Base-by-base conservation (phyloP, 1,140 invertebrate species). In the Orussus abietinus region DNA sequence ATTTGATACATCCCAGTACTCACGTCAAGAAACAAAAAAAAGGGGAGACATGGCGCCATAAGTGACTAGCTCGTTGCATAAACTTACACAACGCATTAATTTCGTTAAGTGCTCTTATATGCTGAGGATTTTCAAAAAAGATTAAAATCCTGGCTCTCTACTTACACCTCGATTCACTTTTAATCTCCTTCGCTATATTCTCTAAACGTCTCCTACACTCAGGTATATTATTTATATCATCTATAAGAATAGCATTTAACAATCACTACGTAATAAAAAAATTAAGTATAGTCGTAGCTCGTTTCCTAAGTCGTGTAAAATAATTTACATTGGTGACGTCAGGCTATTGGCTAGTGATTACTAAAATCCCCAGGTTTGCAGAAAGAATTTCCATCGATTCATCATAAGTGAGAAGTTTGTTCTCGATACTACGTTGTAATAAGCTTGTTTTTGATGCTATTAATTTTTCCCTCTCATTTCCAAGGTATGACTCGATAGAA, bases 211-310 rank as follows among this genome's bases (percentile, higher is more conserved):
- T 42, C 20, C 37, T 54, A 53, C 45, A 28, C 29, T 47, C 30
- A 38, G 22, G 34, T 45, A 51, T 50, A 55, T 49, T 57, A 53
- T 60, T 35, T 51, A n/a, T n/a, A n/a, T n/a, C n/a, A n/a, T n/a
- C 51, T 65, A 62, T 43, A 68, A 66, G 62, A 68, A 64, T 64
- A 64, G 45, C 54, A 58, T 62, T 56, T 60, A 69, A 67, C 58
- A 66, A 51, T 62, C 63, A 61, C 54, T 57, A 60, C 53, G 49
- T 54, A 12, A 40, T 47, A 53, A 56, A 64, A 68, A 64, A 69
- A 63, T 67, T 68, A 66, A 66, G 62, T 67, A 66, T 65, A 59
- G 51, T 60, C 57, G 54, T 57, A 55, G 42, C 59, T 30, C 20
- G 7, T 25, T 32, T 54, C 38, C 47, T 54, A 47, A 49, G 47